Percentiles rank a stretch among this genome's conserved stretches.
These are phyloP conservation scores for Doryteuthis pealeii DNA, from an alignment of 1,140 invertebrate genomes.

Conservation along the genomic window DNA sequence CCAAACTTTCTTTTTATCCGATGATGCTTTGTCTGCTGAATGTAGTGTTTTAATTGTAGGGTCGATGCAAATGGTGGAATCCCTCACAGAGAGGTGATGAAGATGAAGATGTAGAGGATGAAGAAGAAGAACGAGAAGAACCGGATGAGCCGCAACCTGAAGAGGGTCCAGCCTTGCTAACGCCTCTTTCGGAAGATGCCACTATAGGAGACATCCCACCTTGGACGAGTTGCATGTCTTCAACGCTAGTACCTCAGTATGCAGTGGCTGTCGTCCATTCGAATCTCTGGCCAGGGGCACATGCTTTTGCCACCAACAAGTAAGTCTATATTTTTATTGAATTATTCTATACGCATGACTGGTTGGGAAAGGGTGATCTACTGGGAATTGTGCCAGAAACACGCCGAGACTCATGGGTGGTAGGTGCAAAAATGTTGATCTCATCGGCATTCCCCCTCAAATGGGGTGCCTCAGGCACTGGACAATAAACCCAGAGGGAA, in stretches of 20 bases:
- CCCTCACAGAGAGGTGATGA: conserved; percentile 56
- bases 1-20: no score
- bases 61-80: conserved; percentile 66
- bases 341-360: no score
- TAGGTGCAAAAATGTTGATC: no score
- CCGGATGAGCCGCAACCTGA: conserved; percentile 66
- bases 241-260: conserved; percentile 57
- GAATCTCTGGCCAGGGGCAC: conserved; percentile 60
- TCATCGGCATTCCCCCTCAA: no score
- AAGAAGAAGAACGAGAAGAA: conserved; percentile 61
- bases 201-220: conserved; percentile 65
- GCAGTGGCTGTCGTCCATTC: conserved; percentile 55
- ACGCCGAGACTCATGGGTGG: no score
- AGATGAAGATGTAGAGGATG: conserved; percentile 61
- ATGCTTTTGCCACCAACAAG: conserved; percentile 58
- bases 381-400: no score
- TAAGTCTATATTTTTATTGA: no score
- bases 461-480: no score
- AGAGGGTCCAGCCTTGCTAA: conserved; percentile 70
- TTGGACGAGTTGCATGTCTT: conserved; percentile 66
- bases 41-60: no score
- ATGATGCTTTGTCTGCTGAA: no score
- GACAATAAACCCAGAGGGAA: no score
- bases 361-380: no score
- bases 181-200: conserved; percentile 58